Evolutionary conservation across 2,888 invertebrate genomes (phyloP).

Genomic region (Plusia festucae): DNA sequence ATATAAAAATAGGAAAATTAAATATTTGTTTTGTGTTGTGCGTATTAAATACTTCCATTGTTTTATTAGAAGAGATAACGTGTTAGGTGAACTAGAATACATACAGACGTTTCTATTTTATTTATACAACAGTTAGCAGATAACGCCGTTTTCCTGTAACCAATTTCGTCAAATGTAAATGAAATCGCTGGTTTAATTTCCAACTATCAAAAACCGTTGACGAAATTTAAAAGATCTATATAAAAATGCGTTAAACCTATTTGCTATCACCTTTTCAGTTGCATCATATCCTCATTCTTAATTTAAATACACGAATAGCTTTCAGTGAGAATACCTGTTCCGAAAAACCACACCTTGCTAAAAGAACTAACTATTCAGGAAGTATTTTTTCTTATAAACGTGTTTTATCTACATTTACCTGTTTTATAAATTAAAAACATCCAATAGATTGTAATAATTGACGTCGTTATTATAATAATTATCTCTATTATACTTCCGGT

Average conservation of each 20-base stretch:
- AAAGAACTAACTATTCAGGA: not conserved
- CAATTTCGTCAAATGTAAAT: not conserved
- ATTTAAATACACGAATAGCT: not conserved
- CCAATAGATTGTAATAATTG: conserved; percentile 7
- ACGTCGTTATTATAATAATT: conserved; percentile 3
- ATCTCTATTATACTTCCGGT: conserved; percentile 6
- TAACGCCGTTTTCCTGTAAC: not conserved
- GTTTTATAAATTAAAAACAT: conserved; percentile 1
- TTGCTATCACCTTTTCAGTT: not conserved
- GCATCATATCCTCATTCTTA: not conserved
- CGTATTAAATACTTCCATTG: not conserved
- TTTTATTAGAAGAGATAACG: conserved; percentile 2
- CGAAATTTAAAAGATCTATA: not conserved
- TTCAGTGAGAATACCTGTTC: not conserved
- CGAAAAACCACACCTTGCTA: not conserved
- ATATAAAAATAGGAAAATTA: not conserved
- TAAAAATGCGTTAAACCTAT: too few relatives aligned
- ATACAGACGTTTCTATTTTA: not conserved
- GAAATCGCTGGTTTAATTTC: not conserved
- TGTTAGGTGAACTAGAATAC: not conserved
- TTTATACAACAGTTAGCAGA: not conserved
- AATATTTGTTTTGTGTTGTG: not conserved
- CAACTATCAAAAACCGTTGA: not conserved
- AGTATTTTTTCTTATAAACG: conserved; percentile 12
- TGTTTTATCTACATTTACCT: conserved; percentile 17